Conservation (phyloP, 2,888 invertebrate species). For the Bimastos eiseni region DNA sequence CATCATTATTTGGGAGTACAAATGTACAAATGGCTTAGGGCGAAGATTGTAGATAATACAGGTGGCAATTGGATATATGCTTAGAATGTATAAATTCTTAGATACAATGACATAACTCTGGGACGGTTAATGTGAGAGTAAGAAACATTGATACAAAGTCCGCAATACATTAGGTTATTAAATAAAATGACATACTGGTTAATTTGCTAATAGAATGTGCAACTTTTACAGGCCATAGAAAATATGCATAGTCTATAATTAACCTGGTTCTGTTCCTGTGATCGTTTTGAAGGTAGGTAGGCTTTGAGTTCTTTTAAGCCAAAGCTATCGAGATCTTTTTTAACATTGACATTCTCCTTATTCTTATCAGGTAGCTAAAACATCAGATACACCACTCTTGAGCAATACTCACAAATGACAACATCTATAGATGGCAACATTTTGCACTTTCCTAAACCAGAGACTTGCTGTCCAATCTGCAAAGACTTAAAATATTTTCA, state of each 20-base stretch:
- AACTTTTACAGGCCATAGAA: neutral
- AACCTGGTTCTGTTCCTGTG: conserved; percentile 21
- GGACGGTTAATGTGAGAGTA: too few species aligned
- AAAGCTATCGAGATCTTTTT: neutral
- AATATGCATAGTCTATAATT: neutral
- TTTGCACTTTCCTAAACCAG: neutral
- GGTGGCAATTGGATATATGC: too few species aligned
- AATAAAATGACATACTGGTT: neutral
- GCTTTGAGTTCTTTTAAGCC: conserved; percentile 19
- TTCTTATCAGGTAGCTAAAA: neutral
- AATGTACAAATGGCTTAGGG: too few species aligned
- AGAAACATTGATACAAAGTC: too few species aligned
- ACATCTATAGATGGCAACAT: neutral
- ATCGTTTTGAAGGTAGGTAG: conserved; percentile 22
- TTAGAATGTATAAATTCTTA: too few species aligned
- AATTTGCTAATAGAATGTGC: neutral
- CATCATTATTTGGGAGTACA: too few species aligned
- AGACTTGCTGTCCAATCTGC: neutral
- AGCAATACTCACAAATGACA: neutral
- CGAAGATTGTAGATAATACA: too few species aligned
- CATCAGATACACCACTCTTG: neutral
- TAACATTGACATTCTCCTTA: conserved; percentile 7
- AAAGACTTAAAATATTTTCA: neutral
- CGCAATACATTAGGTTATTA: neutral
- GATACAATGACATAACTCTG: too few species aligned